These are phyloP conservation scores for Machimus rusticus DNA, from an alignment of 2,888 invertebrate species.

Conservation along the genomic window DNA sequence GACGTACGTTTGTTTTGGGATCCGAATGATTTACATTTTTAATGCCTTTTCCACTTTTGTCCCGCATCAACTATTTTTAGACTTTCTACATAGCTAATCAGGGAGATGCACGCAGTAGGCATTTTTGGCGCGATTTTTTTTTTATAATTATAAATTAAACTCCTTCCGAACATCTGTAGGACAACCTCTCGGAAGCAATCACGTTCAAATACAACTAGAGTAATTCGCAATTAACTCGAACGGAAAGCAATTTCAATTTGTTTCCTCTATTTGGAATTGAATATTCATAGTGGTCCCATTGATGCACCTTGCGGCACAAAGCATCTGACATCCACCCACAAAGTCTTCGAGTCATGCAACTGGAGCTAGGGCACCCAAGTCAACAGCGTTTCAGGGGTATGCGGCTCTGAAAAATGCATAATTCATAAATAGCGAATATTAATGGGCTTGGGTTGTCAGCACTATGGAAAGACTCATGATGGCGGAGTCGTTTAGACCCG, in stretches of 20 bases:
- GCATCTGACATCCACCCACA: background rate
- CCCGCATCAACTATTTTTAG: background rate
- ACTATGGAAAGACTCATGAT: background rate
- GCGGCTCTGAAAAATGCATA: constrained; percentile 20
- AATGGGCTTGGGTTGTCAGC: background rate
- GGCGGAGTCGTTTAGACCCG: background rate
- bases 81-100: background rate
- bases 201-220: background rate
- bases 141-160: background rate
- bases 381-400: background rate
- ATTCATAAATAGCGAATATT: constrained; percentile 21
- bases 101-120: background rate
- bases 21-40: background rate
- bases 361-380: background rate
- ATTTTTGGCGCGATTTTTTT: background rate
- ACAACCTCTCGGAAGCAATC: background rate
- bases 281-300: constrained; percentile 4
- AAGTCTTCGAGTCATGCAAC: background rate
- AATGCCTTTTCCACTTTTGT: constrained; percentile 3
- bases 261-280: constrained; percentile 5
- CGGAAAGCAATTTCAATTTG: constrained; percentile 34
- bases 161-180: background rate
- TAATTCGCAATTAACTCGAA: background rate
- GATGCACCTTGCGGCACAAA: background rate
- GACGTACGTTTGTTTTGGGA: background rate